Evolutionary conservation across 2,113 vertebrate genomes (phyloP).

Genomic region (Myanophis thanlyinensis): DNA sequence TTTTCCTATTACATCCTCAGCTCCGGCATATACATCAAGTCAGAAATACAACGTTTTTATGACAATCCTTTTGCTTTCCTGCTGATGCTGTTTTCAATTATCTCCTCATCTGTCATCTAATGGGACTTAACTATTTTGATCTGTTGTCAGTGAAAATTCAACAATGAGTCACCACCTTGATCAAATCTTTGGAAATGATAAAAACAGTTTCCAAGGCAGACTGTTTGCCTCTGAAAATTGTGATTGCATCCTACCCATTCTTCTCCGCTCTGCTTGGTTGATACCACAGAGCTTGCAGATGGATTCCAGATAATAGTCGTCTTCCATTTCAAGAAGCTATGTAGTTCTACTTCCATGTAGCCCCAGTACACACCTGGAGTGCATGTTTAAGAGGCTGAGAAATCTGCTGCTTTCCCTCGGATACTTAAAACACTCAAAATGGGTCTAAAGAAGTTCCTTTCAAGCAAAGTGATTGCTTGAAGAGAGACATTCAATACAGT

Average conservation of each 20-base stretch:
- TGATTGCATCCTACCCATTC: neutral
- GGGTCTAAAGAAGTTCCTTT: neutral
- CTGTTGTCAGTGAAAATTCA: neutral
- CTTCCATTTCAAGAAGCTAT: neutral
- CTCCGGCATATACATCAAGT: neutral
- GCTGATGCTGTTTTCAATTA: neutral
- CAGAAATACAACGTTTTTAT: neutral
- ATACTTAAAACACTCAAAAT: neutral
- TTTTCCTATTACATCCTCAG: neutral
- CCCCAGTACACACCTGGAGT: neutral
- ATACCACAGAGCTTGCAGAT: neutral
- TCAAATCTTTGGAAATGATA: neutral
- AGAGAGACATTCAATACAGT: neutral
- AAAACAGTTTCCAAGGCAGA: neutral
- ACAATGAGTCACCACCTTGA: neutral
- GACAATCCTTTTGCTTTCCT: neutral
- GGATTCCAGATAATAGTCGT: neutral
- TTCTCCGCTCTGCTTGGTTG: neutral
- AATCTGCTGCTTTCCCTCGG: neutral
- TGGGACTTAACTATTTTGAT: neutral
- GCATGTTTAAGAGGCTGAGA: neutral
- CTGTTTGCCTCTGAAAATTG: neutral
- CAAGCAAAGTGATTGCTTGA: neutral
- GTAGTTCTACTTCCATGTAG: neutral
- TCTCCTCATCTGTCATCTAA: neutral